Evolutionary conservation across 2,113 vertebrate species (phyloP).

Genomic region (Nicator chloris): DNA sequence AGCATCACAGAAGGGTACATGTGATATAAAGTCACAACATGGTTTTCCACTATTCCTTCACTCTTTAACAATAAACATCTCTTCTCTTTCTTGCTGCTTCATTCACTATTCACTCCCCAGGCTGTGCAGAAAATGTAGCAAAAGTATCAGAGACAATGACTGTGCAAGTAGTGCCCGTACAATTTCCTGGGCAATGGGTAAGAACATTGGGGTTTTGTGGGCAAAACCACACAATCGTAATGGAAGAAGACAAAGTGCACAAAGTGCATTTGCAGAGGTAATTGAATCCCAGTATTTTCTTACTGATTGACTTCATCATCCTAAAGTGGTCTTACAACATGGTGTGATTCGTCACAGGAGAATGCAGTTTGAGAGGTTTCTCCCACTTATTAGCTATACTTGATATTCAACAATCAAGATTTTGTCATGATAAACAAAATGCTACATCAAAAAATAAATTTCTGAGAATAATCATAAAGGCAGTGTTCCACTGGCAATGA

Average conservation of each 20-base stretch:
- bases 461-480: neutral
- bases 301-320: neutral
- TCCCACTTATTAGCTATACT: neutral
- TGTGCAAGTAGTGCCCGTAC: neutral
- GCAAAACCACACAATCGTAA: neutral
- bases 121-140: neutral
- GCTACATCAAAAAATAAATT: neutral
- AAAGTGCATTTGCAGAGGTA: neutral
- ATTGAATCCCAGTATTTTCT: neutral
- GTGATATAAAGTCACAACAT: neutral
- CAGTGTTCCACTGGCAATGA: neutral
- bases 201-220: neutral
- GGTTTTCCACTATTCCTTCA: neutral
- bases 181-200: neutral
- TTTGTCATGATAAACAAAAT: neutral
- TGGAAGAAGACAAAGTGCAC: neutral
- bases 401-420: neutral
- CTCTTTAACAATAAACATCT: neutral
- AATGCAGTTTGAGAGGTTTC: neutral
- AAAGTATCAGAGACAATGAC: neutral
- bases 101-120: neutral
- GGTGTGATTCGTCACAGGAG: neutral
- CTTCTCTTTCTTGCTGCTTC: neutral
- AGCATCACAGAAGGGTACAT: neutral
- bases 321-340: neutral